Conservation (phyloP, 1,140 invertebrate genomes). For the Phthorimaea operculella region DNA sequence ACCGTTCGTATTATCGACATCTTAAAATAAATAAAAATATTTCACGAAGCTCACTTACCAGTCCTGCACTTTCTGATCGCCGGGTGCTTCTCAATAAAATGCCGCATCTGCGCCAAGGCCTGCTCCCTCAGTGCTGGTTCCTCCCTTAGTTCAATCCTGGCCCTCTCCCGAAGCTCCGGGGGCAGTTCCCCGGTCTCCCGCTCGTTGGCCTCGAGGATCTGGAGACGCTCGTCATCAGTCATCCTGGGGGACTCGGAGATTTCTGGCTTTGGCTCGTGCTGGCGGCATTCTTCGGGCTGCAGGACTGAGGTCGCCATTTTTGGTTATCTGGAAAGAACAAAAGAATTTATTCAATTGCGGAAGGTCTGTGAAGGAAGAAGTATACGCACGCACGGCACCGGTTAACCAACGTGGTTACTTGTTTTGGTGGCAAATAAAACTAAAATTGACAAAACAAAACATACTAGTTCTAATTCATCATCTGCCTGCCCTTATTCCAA, state of each 20-base stretch:
- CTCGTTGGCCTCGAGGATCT: slow-evolving; percentile 45
- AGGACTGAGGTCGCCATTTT: slow-evolving; percentile 60
- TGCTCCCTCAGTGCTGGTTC: slow-evolving; percentile 77
- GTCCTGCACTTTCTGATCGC: slow-evolving; percentile 79
- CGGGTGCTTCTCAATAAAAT: slow-evolving; percentile 83
- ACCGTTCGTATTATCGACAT: no score
- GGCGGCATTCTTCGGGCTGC: slow-evolving; percentile 49
- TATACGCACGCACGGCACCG: no score
- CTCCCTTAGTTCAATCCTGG: slow-evolving; percentile 78
- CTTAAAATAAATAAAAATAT: no score
- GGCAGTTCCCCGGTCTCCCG: slow-evolving; percentile 50
- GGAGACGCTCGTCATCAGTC: slow-evolving; percentile 47
- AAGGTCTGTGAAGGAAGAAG: no score
- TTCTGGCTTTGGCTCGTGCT: slow-evolving; percentile 43
- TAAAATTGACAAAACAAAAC: no score
- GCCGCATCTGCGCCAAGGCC: slow-evolving; percentile 75
- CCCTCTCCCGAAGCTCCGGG: slow-evolving; percentile 64
- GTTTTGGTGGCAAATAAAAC: no score
- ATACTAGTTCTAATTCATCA: no score
- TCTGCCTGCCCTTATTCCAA: no score
- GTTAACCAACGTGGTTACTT: no score
- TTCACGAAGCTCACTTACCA: slow-evolving; percentile 51
- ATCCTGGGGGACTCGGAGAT: slow-evolving; percentile 33
- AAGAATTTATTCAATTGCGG: slow-evolving; percentile 16
- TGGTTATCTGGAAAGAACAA: slow-evolving; percentile 25